Evolutionary conservation across 2,113 vertebrate genomes (phyloP).

Genomic region (Neomonachus schauinslandi): DNA sequence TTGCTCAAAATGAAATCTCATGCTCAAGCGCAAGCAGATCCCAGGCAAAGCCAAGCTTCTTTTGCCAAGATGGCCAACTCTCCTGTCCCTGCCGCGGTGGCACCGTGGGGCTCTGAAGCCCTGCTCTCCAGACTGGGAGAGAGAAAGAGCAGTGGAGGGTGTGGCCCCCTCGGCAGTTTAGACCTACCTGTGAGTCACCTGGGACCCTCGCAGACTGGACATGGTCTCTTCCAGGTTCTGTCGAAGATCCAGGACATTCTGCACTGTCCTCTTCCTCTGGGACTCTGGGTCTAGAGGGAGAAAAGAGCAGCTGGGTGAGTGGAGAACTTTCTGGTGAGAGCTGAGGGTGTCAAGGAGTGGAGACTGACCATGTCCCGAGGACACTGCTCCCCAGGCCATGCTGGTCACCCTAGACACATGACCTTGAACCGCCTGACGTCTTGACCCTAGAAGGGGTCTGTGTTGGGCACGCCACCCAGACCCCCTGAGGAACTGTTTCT

Average conservation of each 20-base stretch:
- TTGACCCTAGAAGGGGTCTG: background rate
- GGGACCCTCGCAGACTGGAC: slow-evolving; percentile 95
- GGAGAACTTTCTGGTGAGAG: no score
- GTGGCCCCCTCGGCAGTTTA: fast-evolving
- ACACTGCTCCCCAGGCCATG: fast-evolving
- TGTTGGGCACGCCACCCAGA: background rate
- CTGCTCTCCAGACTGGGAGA: no score
- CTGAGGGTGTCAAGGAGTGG: fast-evolving
- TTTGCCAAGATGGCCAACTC: background rate
- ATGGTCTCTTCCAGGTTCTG: slow-evolving; percentile 99
- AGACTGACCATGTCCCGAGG: fast-evolving
- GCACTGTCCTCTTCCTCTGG: slow-evolving; percentile 96
- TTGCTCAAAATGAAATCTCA: background rate
- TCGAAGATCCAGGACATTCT: slow-evolving; percentile 97
- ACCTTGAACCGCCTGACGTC: background rate
- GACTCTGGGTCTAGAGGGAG: slow-evolving; percentile 92
- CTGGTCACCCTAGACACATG: background rate
- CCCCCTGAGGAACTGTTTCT: background rate
- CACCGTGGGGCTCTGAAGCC: background rate
- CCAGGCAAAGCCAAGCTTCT: fast-evolving
- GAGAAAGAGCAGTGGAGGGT: fast-evolving
- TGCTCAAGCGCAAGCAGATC: no score
- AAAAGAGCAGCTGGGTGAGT: background rate
- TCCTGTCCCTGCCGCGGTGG: fast-evolving
- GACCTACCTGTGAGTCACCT: slow-evolving; percentile 95